These are phyloP conservation scores for Hoplias malabaricus DNA, from an alignment of 2,113 vertebrate species.

Conservation along the genomic window DNA sequence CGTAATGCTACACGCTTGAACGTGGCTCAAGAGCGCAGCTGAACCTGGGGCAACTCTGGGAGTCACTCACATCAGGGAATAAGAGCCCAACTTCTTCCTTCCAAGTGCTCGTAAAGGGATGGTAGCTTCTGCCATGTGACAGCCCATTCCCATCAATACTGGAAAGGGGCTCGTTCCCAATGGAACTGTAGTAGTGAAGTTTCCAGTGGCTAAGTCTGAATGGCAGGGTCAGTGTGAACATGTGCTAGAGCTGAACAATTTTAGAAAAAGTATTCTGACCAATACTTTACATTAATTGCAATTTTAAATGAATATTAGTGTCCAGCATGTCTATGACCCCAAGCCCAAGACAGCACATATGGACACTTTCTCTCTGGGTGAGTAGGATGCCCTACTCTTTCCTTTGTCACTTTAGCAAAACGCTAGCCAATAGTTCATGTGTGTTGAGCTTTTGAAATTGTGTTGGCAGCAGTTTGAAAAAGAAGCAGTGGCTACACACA, in stretches of 20 bases:
- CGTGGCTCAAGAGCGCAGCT: constrained; percentile 44
- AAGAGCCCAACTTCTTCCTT: constrained; percentile 26
- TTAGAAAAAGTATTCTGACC: too few relatives aligned
- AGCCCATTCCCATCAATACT: constrained; percentile 37
- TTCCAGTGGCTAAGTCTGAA: constrained; percentile 30
- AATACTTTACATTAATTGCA: too few relatives aligned
- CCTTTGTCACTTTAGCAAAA: too few relatives aligned
- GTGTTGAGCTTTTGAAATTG: too few relatives aligned
- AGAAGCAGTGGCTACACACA: too few relatives aligned
- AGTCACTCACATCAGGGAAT: constrained; percentile 28
- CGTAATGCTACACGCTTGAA: constrained; percentile 43
- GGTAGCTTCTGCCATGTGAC: constrained; percentile 27
- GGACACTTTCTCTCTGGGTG: background rate
- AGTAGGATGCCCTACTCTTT: background rate
- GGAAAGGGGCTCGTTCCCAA: constrained; percentile 23
- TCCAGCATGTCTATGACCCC: too few relatives aligned
- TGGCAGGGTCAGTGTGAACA: background rate
- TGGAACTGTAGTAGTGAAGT: background rate
- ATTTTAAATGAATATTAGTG: too few relatives aligned
- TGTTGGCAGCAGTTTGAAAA: too few relatives aligned
- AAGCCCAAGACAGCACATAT: too few relatives aligned
- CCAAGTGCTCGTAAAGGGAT: constrained; percentile 27
- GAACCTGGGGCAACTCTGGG: constrained; percentile 6
- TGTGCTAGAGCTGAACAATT: too few relatives aligned
- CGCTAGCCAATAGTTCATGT: too few relatives aligned